phyloP scores from a whole-genome alignment of 2,888 invertebrate genomes.

The Crossocerus cetratus region DNA sequence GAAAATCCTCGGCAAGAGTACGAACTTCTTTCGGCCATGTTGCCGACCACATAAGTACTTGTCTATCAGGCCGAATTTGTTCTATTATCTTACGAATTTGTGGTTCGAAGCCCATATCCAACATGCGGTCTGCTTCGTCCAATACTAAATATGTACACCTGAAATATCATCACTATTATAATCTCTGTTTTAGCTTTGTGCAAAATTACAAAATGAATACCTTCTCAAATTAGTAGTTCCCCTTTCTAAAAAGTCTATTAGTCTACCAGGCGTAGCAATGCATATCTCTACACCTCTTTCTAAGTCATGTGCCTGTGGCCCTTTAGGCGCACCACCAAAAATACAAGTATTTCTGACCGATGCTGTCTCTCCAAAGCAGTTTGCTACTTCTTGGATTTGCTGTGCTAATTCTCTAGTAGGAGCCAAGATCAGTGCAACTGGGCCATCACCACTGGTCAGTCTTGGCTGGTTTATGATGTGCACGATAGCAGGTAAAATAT shows the following conservation, averaged over 20 bases:
- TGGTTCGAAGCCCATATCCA: constrained; percentile 99
- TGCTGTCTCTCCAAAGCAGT: constrained; percentile 93
- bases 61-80: constrained; percentile 95
- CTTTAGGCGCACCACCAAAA: constrained; percentile 99
- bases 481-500: constrained; percentile 81
- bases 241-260: constrained; percentile 95
- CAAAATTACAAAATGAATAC: constrained; percentile 38
- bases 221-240: constrained; percentile 86
- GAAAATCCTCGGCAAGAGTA: constrained; percentile 93
- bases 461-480: constrained; percentile 82
- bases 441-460: constrained; percentile 81
- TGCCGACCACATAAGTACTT: constrained; percentile 98
- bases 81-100: constrained; percentile 96
- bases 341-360: constrained; percentile 94
- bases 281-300: constrained; percentile 95
- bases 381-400: constrained; percentile 88
- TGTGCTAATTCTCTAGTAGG: constrained; percentile 80
- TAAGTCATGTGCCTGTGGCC: constrained; percentile 90
- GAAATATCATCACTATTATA: constrained; percentile 56
- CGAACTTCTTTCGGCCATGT: constrained; percentile 99
- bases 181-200: constrained; percentile 82
- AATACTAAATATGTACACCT: constrained; percentile 93
- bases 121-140: constrained; percentile 96
- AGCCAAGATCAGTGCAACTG: constrained; percentile 80
- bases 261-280: constrained; percentile 96